These are phyloP conservation scores for Caenorhabditis sp. DNA, from an alignment of 2,888 invertebrate species.

Conservation along the genomic window DNA sequence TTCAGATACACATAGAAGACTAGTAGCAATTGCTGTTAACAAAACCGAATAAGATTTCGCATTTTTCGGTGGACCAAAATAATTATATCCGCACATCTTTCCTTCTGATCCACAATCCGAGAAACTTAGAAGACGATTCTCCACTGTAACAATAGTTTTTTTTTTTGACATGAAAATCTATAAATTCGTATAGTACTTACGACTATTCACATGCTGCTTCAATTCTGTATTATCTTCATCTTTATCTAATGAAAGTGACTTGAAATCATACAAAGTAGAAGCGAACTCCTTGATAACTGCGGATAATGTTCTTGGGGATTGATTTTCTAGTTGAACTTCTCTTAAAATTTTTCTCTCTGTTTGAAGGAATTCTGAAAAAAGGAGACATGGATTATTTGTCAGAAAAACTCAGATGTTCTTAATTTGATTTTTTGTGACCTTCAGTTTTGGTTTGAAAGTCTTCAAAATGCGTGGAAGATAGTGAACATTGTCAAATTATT, in stretches of 20 bases:
- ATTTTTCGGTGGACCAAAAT: constrained; percentile 54
- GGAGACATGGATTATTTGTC: too few relatives aligned
- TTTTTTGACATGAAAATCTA: neutral
- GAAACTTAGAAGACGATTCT: constrained; percentile 53
- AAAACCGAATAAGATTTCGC: constrained; percentile 30
- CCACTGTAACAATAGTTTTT: constrained; percentile 47
- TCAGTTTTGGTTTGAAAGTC: too few relatives aligned
- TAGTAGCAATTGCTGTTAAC: constrained; percentile 62
- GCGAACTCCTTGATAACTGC: constrained; percentile 49
- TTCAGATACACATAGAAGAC: constrained; percentile 63
- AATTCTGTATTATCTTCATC: neutral
- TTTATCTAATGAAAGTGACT: constrained; percentile 10
- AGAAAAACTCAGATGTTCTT: too few relatives aligned
- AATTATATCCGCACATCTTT: constrained; percentile 59
- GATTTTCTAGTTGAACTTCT: constrained; percentile 21
- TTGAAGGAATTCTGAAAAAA: constrained; percentile 49
- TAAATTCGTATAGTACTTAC: constrained; percentile 3
- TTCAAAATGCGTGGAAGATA: too few relatives aligned
- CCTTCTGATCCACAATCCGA: constrained; percentile 57
- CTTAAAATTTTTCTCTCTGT: constrained; percentile 8
- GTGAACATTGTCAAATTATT: too few relatives aligned
- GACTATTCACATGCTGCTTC: neutral
- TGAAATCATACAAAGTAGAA: constrained; percentile 48
- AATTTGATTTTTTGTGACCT: too few relatives aligned
- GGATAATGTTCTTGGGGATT: constrained; percentile 35